Percentiles rank a stretch among this genome's conserved stretches.
Evolutionary conservation across 2,888 invertebrate genomes (phyloP).

Genomic region (Elegia similella): DNA sequence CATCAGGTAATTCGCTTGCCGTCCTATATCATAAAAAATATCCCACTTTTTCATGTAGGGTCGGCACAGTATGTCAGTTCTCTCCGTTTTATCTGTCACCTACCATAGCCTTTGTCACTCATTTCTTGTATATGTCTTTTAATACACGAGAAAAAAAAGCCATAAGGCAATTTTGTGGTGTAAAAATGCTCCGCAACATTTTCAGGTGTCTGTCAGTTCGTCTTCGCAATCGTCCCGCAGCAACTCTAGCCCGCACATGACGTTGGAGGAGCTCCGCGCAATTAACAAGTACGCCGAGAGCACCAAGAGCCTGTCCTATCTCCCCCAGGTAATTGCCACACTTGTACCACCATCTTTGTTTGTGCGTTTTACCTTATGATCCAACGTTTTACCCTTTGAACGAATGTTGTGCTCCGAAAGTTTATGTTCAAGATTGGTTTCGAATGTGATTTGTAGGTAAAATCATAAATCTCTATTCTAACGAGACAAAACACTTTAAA

Average conservation of each 20-base stretch:
- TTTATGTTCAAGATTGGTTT: neutral
- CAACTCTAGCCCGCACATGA: slow-evolving; percentile 86
- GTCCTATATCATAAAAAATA: too few relatives aligned
- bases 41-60: too few relatives aligned
- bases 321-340: slow-evolving; percentile 89
- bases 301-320: slow-evolving; percentile 93
- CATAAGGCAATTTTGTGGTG: too few relatives aligned
- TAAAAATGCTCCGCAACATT: neutral
- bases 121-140: too few relatives aligned
- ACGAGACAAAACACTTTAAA: neutral
- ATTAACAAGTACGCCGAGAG: slow-evolving; percentile 95
- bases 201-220: slow-evolving; percentile 86
- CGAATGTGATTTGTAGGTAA: neutral
- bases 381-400: neutral
- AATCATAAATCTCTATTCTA: neutral
- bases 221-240: slow-evolving; percentile 87
- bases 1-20: too few relatives aligned
- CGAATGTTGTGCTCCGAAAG: neutral
- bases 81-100: too few relatives aligned
- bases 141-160: too few relatives aligned
- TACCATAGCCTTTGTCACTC: too few relatives aligned
- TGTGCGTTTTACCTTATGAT: neutral
- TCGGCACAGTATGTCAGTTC: too few relatives aligned
- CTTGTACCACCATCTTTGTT: neutral
- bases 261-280: slow-evolving; percentile 91